Evolutionary conservation across 2,888 invertebrate genomes (phyloP).

Genomic region (Tetragonula carbonaria): DNA sequence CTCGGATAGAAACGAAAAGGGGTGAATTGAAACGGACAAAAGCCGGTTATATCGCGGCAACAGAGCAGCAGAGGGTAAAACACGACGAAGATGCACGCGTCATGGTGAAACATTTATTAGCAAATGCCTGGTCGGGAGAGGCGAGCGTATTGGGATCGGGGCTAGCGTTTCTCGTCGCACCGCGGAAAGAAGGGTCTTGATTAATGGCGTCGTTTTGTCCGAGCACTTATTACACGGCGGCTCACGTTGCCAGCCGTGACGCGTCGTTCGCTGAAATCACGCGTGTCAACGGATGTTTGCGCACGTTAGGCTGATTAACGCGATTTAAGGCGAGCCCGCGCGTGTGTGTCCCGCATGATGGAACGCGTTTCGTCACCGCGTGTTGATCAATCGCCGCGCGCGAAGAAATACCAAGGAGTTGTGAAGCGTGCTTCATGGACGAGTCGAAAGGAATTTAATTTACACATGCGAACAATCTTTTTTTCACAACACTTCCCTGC

Average conservation of each 20-base stretch:
- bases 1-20: slow-evolving; percentile 2
- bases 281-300: slow-evolving; percentile 16
- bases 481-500: too few species aligned
- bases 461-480: too few species aligned
- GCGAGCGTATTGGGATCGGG: slow-evolving; percentile 54
- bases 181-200: slow-evolving; percentile 67
- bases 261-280: slow-evolving; percentile 28
- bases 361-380: not conserved
- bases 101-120: slow-evolving; percentile 76
- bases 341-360: not conserved
- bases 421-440: not conserved
- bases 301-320: slow-evolving; percentile 27
- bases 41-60: slow-evolving; percentile 26
- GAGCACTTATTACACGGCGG: slow-evolving; percentile 64
- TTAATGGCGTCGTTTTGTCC: slow-evolving; percentile 69
- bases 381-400: too few species aligned
- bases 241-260: slow-evolving; percentile 24
- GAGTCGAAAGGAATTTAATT: not conserved
- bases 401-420: not conserved
- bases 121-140: slow-evolving; percentile 56
- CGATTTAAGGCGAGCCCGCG: not conserved
- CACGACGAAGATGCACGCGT: slow-evolving; percentile 63
- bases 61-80: not conserved
- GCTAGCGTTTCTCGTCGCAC: slow-evolving; percentile 51
- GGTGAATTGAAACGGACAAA: slow-evolving; percentile 26